Evolutionary conservation across 2,888 invertebrate species (phyloP).

Genomic region (Hirtodrosophila confusa): DNA sequence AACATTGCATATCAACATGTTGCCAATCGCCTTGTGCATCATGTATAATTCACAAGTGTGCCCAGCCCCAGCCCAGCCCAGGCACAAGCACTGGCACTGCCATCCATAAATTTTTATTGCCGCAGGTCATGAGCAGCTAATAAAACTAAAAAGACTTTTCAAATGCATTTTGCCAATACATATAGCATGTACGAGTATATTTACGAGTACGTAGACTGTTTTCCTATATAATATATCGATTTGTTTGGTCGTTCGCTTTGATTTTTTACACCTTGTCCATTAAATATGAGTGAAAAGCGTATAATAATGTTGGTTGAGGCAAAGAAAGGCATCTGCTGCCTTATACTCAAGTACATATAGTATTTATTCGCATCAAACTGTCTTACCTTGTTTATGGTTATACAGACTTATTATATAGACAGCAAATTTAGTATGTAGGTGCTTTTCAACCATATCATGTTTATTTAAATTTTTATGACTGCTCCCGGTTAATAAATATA

Average conservation of each 20-base stretch:
- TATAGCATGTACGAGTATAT: constrained; percentile 25
- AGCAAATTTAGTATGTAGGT: no score
- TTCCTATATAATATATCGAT: constrained; percentile 35
- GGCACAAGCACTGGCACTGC: constrained; percentile 7
- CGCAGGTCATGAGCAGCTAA: constrained; percentile 74
- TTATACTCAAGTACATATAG: no score
- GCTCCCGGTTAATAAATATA: no score
- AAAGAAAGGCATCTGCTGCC: no score
- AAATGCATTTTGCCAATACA: constrained; percentile 40
- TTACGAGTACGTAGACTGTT: constrained; percentile 31
- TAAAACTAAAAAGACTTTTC: constrained; percentile 57
- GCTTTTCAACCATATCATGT: no score
- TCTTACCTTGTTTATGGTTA: no score
- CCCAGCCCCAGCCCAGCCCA: background rate
- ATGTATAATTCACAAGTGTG: constrained; percentile 35
- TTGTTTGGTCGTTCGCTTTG: constrained; percentile 12
- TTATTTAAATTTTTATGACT: no score
- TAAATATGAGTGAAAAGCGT: no score
- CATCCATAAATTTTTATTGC: constrained; percentile 64
- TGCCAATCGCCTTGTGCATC: constrained; percentile 4
- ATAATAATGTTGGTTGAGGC: no score
- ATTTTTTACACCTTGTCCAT: constrained; percentile 1
- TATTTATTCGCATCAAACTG: no score
- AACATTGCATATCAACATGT: constrained; percentile 27
- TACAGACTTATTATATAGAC: no score